These are phyloP conservation scores for Tupaia tana DNA, from an alignment of 2,113 vertebrate species.

Conservation along the genomic window DNA sequence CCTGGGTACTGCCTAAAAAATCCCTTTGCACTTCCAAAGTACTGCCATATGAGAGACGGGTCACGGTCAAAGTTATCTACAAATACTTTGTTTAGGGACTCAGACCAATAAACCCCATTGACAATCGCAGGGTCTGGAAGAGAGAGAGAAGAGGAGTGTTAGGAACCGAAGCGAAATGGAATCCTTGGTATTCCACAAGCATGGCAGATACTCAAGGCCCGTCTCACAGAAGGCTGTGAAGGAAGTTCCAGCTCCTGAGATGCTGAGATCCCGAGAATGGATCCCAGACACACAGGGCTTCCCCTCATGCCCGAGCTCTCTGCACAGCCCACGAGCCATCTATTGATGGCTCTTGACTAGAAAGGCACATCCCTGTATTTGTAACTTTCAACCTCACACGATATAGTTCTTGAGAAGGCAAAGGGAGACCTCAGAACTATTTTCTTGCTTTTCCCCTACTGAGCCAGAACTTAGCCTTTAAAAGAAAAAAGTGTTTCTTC, in stretches of 20 bases:
- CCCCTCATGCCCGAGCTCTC: background rate
- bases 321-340: background rate
- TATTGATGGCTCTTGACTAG: background rate
- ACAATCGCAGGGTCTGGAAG: constrained; percentile 95
- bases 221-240: background rate
- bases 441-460: background rate
- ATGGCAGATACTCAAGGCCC: background rate
- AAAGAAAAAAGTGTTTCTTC: constrained; percentile 8
- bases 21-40: constrained; percentile 98
- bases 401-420: background rate
- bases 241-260: background rate
- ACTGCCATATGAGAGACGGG: constrained; percentile 98
- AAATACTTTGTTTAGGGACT: constrained; percentile 98
- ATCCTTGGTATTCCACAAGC: background rate
- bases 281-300: background rate
- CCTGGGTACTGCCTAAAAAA: constrained; percentile 99
- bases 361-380: background rate
- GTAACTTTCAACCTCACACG: background rate
- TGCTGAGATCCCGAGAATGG: background rate
- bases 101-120: constrained; percentile 98
- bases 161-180: background rate
- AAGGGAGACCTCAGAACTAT: background rate
- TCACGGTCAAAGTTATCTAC: constrained; percentile 98
- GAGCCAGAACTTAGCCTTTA: background rate
- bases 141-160: background rate